phyloP scores from a whole-genome alignment of 2,797 vertebrate species.

The Semotilus atromaculatus region DNA sequence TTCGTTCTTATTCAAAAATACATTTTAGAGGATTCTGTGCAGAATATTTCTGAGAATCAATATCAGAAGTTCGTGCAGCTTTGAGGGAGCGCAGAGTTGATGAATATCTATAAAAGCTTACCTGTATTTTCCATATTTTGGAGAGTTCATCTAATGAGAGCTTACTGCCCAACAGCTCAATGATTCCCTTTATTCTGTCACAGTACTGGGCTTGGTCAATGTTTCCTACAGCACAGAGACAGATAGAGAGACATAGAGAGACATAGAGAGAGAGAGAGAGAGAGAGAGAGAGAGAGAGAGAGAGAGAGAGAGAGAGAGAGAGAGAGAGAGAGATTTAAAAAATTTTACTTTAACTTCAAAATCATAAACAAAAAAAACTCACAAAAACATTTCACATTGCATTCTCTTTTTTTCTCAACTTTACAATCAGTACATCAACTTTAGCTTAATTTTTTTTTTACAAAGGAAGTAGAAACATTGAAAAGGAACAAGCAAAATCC shows the following conservation, averaged over 20 bases:
- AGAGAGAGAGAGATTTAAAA: too few species aligned
- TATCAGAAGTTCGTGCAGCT: not conserved
- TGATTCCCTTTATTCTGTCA: conserved; percentile 99
- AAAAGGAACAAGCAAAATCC: not conserved
- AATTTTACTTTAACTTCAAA: not conserved
- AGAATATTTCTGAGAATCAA: not conserved
- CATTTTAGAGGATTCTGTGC: not conserved
- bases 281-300: too few species aligned
- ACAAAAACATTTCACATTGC: not conserved
- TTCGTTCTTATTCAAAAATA: not conserved
- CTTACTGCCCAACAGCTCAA: conserved; percentile 97
- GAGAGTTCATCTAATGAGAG: conserved; percentile 96
- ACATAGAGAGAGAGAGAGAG: too few species aligned
- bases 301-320: too few species aligned
- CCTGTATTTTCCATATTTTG: conserved; percentile 99
- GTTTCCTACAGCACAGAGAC: conserved; percentile 81
- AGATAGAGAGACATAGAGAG: conserved; percentile 8
- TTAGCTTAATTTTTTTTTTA: not conserved
- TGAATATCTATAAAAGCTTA: conserved; percentile 54
- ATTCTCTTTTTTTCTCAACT: too few species aligned
- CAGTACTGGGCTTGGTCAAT: conserved; percentile 99
- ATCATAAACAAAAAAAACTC: not conserved
- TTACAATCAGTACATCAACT: not conserved
- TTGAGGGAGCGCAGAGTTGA: not conserved
- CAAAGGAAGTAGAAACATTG: not conserved